Evolutionary conservation across 2,888 invertebrate species (phyloP), one percentile per base, ranked within the genome.

Genomic region (Drosophila longiperda): DNA sequence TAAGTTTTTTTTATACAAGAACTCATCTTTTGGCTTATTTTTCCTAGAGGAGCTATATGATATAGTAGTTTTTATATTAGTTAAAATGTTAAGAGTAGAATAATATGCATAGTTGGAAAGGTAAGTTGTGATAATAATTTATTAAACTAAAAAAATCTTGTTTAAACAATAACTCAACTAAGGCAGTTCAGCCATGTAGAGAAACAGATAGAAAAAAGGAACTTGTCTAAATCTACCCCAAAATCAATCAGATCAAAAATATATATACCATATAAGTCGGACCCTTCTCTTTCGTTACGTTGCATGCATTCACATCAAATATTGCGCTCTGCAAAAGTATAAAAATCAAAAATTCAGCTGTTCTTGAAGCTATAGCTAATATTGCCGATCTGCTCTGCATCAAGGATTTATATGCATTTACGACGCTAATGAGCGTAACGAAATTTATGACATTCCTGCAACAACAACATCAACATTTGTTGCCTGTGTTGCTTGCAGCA

Each of bases 371-470:
- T 50, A 54, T 53, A 63, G 71, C 36, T 50, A 8, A 64, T 29
- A 26, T 32, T 48, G 12, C 40, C 29, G 8, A 3, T 9, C 20
- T 70, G 29, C 62, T 12, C 36, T 54, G 9, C 20, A 9, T 0
- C 23, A 34, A 60, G 59, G 62, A 77, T 68, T 80, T 78, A 71
- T 78, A 50, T 59, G 67, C 54, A 65, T 55, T 54, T 48, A 65
- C 73, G 60, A 80, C 65, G 78, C 89, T 88, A 91, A 91, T 92
- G 91, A 91, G 86, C 83, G 80, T 87, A 88, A 80, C 88, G 90
- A 92, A 92, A 91, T 90, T 91, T 90, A 90, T 92, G 91, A 86
- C 84, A 87, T 85, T 88, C 80, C 70, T 63, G 62, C 60, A 55
- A 48, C 67, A 71, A 40, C 63, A 72, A 49, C 58, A 71, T 29